A percentile compares a stretch with the other conserved stretches of the same genome.
Evolutionary conservation across 2,888 invertebrate genomes (phyloP).

Genomic region (Metalampra italica): DNA sequence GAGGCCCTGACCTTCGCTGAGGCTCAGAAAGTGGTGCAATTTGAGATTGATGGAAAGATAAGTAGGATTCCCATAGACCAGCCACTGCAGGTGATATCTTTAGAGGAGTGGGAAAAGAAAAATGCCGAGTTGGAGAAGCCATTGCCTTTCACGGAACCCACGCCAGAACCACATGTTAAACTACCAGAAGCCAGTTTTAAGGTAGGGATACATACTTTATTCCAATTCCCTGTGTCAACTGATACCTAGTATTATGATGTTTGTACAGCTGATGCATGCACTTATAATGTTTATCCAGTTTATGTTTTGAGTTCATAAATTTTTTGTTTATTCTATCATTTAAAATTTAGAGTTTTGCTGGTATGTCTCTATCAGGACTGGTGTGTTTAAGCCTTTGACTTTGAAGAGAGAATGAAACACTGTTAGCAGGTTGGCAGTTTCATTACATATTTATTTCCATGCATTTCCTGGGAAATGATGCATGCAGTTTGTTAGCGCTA

Average conservation of each 20-base stretch:
- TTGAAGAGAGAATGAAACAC: no score
- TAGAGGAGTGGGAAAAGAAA: conserved; percentile 81
- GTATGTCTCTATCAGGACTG: no score
- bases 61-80: conserved; percentile 82
- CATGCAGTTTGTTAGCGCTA: no score
- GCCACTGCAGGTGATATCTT: conserved; percentile 82
- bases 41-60: conserved; percentile 90
- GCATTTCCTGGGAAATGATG: no score
- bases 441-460: no score
- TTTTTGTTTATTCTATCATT: background rate
- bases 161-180: conserved; percentile 64
- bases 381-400: no score
- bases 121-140: conserved; percentile 69
- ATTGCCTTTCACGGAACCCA: conserved; percentile 59
- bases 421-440: no score
- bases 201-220: conserved; percentile 27
- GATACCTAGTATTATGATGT: background rate
- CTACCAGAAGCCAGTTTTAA: conserved; percentile 69
- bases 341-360: no score
- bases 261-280: background rate
- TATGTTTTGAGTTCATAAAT: background rate
- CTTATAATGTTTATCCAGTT: background rate
- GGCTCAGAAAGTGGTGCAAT: conserved; percentile 90
- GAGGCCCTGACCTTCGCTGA: conserved; percentile 90
- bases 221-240: background rate